Base-by-base conservation (phyloP, 2,113 vertebrate genomes). In the Proteles cristata region DNA sequence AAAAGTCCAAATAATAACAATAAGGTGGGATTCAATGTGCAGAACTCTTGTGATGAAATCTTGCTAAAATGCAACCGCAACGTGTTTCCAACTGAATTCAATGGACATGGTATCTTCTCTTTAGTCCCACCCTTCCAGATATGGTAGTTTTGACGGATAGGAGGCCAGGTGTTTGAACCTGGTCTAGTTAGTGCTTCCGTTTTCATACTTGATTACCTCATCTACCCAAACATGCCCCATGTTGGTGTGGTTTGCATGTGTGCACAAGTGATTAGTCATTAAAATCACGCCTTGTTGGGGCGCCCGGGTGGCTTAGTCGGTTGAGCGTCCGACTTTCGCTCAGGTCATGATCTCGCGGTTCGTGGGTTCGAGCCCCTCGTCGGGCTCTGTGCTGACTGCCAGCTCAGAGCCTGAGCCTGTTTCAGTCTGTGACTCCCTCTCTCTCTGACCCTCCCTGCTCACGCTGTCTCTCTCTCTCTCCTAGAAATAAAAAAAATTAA, bases 31-130 rank as follows among this genome's bases (percentile, higher is more conserved):
- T 35, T 89, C 61, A 86, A 5, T 92, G 82, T 92, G 11, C 50
- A 88, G 61, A 95, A 92, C 63, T 7, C 53, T 53, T 91, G 9
- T n/a, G 48, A 58, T 79, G 31, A 90, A 82, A 31, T 90, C n/a
- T 90, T 43, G 39, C 63, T 82, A 48, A 93, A 50, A 14, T 92
- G 53, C 90, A 90, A 77, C 35, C 80, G 25, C 31, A 93, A 91
- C 80, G 35, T 87, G 16, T 73, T 68, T 90, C 45, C 68, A 92
- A 19, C 17, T 43, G 53, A 86, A 43, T 43, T 50, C 53, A 88
- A 73, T 33, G 61, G 11, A 86, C 86, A 15, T 28, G 9, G 33
- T 50, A 73, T 17, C 10, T 80, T 90, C 61, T 81, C 90, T 82
- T 48, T 73, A 12, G 19, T 76, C 26, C 39, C 33, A 58, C n/a